Percentiles rank a stretch among this genome's conserved stretches.
Conservation (phyloP, 2,888 invertebrate genomes). For the Thera britannica region DNA sequence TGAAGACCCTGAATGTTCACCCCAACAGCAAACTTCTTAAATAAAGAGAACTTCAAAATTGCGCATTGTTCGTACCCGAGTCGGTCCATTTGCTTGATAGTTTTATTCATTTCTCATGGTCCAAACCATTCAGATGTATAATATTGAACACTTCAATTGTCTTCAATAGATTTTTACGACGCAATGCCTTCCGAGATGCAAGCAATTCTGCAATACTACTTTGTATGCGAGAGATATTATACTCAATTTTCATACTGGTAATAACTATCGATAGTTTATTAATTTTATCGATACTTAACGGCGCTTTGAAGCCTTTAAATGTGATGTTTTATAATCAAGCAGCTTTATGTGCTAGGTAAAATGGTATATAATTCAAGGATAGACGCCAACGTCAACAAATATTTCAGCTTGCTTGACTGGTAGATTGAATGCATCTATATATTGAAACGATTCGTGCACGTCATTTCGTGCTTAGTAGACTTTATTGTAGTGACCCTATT, state of each 20-base stretch:
- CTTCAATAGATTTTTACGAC: conserved; percentile 56
- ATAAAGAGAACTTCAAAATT: conserved; percentile 61
- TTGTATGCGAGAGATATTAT: conserved; percentile 21
- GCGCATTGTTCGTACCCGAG: conserved; percentile 63
- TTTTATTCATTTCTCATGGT: conserved; percentile 72
- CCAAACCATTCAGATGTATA: conserved; percentile 57
- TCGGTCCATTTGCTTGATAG: conserved; percentile 73
- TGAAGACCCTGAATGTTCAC: conserved; percentile 53
- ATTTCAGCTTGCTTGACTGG: conserved; percentile 30
- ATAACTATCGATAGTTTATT: conserved; percentile 24
- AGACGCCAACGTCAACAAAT: conserved; percentile 35
- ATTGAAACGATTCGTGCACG: conserved; percentile 6
- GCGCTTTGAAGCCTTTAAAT: conserved; percentile 35
- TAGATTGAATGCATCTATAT: conserved; percentile 32
- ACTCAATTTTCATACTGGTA: conserved; percentile 29
- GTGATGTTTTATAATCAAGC: conserved; percentile 34
- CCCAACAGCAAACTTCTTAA: conserved; percentile 54
- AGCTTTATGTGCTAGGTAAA: conserved; percentile 31
- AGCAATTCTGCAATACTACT: conserved; percentile 35
- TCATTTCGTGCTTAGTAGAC: neutral
- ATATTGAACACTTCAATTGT: conserved; percentile 60
- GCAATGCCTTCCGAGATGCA: conserved; percentile 43
- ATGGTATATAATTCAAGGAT: conserved; percentile 39
- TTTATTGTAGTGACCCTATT: neutral
- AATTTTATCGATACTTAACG: conserved; percentile 31